These are phyloP conservation scores for Coecobrya sp. DNA, from an alignment of 2,888 invertebrate species.

Conservation along the genomic window DNA sequence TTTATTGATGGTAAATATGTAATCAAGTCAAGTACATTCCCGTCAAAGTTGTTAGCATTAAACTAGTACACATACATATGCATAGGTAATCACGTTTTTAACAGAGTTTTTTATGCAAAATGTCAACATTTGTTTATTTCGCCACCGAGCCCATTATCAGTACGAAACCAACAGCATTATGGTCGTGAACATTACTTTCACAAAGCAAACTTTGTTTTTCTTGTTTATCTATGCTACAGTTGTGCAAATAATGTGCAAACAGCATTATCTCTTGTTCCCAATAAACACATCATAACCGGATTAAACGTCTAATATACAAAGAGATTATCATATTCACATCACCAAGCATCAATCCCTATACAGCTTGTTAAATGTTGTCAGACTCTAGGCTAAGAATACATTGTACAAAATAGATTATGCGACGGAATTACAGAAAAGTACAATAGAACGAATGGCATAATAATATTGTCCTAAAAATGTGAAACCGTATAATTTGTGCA, in stretches of 20 bases:
- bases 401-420: no score
- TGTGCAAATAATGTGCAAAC: background rate
- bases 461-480: no score
- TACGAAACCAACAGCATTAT: background rate
- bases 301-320: background rate
- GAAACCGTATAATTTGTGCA: no score
- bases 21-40: background rate
- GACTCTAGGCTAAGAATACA: no score
- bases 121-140: conserved; percentile 15
- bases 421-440: no score
- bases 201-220: no score
- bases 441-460: no score
- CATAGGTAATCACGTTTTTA: background rate
- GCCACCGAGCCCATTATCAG: background rate
- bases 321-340: background rate
- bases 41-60: background rate
- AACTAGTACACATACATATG: background rate
- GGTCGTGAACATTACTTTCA: no score
- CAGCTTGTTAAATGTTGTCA: background rate
- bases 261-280: background rate
- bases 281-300: background rate
- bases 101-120: conserved; percentile 3
- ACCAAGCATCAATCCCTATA: background rate
- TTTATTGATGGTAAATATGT: conserved; percentile 11
- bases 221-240: background rate